Evolutionary conservation across 2,888 invertebrate species (phyloP), one percentile per base, ranked within the genome.

Genomic region (Neocrepidodera transversa): DNA sequence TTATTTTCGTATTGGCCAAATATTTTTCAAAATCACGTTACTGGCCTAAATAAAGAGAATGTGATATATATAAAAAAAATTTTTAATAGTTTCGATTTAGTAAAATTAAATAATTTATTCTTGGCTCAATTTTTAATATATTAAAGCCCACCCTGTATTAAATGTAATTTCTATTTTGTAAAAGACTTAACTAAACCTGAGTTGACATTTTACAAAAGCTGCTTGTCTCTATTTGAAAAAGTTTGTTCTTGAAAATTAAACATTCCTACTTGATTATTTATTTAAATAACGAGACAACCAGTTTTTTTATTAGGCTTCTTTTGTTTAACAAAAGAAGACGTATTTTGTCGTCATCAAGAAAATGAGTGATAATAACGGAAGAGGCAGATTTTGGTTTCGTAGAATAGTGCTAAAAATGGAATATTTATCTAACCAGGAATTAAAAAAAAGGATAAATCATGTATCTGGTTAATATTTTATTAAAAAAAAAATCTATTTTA

Each of bases 161-260:
- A n/a, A 42, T 32, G 18, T 50, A 50, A 57, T 57, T 57, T 57
- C 57, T 50, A 50, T 57, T 57, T 50, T 57, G 57, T 57, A 57
- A 57, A 57, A 23, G 23, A 23, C 23, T 23, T 32, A 32, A 32
- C 10, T 32, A 32, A 32, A 38, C 38, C 38, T 38, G 38, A 14
- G 16, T 38, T 16, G 8, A 38, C 2, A 38, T 38, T 38, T 7
- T 38, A 11, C 16, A 30, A 38, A 38, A 38, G 17, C 38, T 54
- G 43, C 36, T 20, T 36, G 26, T 17, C 45, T 18, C 5, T 17
- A 13, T 30, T n/a, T 52, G 28, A 23, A 8, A 14, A 6, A 2
- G 3, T 13, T 13, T 13, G 6, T 10, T 16, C 17, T 8, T 13
- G 17, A 4, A 42, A 42, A 10, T 3, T 42, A n/a, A 10, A 16